Percentiles rank a stretch among this genome's conserved stretches.
These are phyloP conservation scores for Helicolenus hilgendorfi DNA, from an alignment of 2,797 vertebrate genomes.

Conservation along the genomic window DNA sequence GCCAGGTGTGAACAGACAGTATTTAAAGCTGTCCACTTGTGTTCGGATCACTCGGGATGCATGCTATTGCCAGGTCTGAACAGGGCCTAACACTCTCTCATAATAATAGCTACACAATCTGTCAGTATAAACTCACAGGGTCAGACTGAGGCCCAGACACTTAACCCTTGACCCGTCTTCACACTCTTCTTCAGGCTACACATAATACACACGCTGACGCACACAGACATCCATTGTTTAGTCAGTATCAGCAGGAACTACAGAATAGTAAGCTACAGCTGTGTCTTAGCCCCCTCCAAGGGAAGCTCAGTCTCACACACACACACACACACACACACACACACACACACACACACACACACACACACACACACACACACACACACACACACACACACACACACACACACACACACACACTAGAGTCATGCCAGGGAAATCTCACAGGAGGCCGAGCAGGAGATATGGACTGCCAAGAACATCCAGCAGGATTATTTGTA, in stretches of 20 bases:
- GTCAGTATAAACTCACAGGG: slow-evolving; percentile 24
- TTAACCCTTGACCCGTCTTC: slow-evolving; percentile 47
- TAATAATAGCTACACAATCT: slow-evolving; percentile 13
- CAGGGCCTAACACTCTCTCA: background rate
- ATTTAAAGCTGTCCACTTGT: no score
- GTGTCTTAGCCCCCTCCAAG: slow-evolving; percentile 23
- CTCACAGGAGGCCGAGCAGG: slow-evolving; percentile 56
- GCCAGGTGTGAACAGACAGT: no score
- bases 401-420: slow-evolving; percentile 13
- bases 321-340: background rate
- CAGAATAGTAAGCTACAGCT: slow-evolving; percentile 45
- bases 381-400: background rate
- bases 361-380: background rate
- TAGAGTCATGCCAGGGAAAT: slow-evolving; percentile 54
- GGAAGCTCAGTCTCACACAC: slow-evolving; percentile 22
- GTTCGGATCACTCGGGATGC: no score
- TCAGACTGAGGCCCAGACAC: slow-evolving; percentile 49
- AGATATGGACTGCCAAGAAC: slow-evolving; percentile 62
- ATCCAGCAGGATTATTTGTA: slow-evolving; percentile 68
- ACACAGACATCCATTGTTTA: slow-evolving; percentile 48
- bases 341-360: slow-evolving; percentile 19
- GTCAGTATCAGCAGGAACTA: slow-evolving; percentile 34
- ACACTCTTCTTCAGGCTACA: slow-evolving; percentile 3
- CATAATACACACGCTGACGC: slow-evolving; percentile 12
- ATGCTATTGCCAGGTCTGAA: no score